These are phyloP conservation scores for Rafetus swinhoei DNA, from an alignment of 2,113 vertebrate species.

Conservation along the genomic window DNA sequence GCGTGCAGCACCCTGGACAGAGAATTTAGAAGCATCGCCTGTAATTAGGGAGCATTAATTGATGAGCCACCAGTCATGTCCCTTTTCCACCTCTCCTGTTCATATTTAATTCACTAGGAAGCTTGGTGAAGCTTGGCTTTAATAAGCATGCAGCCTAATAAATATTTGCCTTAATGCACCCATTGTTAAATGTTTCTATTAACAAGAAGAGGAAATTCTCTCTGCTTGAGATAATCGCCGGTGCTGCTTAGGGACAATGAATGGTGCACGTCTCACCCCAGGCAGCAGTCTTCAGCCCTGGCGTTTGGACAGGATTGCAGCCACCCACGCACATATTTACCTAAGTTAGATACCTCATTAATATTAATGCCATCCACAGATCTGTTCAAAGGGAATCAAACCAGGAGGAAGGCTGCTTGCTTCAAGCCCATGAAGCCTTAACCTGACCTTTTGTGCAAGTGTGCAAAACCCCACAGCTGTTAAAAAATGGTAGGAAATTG, in stretches of 20 bases:
- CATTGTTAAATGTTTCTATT: background rate
- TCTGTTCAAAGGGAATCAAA: background rate
- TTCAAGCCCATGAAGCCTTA: background rate
- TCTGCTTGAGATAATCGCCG: accelerated
- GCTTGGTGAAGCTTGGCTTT: slow-evolving; percentile 3
- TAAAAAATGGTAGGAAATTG: background rate
- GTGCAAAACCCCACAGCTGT: slow-evolving; percentile 11
- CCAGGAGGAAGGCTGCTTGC: background rate
- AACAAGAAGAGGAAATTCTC: background rate
- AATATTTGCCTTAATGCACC: slow-evolving; percentile 39
- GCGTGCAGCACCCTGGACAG: background rate
- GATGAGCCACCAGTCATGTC: background rate
- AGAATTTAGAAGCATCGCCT: background rate
- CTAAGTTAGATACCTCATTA: background rate
- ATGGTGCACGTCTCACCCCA: background rate
- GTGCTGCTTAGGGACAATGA: background rate
- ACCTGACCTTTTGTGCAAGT: background rate
- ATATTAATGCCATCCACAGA: background rate
- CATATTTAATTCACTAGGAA: slow-evolving; percentile 4
- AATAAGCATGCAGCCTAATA: background rate
- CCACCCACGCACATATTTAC: background rate
- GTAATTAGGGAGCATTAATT: background rate
- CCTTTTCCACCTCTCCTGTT: background rate
- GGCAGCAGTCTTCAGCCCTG: background rate
- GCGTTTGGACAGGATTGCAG: background rate